A percentile compares a stretch with the other conserved stretches of the same genome.
Conservation (phyloP, 2,113 vertebrate genomes). For the Rynchops niger region DNA sequence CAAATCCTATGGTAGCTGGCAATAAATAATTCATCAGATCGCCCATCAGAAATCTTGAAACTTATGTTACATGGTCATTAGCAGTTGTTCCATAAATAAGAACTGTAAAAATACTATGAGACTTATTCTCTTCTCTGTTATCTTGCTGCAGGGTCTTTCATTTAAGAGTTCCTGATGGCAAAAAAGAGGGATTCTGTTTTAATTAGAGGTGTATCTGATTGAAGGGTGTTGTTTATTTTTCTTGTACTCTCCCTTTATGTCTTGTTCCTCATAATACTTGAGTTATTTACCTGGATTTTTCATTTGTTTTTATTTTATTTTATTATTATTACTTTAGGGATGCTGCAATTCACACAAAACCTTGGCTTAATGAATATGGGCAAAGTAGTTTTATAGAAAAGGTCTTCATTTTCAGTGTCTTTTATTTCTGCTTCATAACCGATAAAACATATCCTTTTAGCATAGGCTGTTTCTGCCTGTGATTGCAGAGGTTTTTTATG, state of each 20-base stretch:
- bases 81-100: not conserved
- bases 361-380: not conserved
- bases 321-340: not conserved
- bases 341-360: not conserved
- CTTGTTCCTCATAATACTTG: not conserved
- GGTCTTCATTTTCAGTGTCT: not conserved
- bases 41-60: not conserved
- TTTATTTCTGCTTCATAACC: not conserved
- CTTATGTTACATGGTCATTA: not conserved
- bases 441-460: not conserved
- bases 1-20: not conserved
- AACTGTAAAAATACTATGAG: not conserved
- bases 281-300: not conserved
- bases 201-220: not conserved
- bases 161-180: not conserved
- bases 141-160: not conserved
- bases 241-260: not conserved
- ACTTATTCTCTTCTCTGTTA: not conserved
- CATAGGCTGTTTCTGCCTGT: not conserved
- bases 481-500: not conserved
- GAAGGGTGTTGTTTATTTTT: not conserved
- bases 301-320: not conserved
- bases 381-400: not conserved
- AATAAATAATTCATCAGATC: not conserved
- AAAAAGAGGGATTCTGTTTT: not conserved